phyloP scores from a whole-genome alignment of 2,113 vertebrate species.

The Orientallactaga bullata region DNA sequence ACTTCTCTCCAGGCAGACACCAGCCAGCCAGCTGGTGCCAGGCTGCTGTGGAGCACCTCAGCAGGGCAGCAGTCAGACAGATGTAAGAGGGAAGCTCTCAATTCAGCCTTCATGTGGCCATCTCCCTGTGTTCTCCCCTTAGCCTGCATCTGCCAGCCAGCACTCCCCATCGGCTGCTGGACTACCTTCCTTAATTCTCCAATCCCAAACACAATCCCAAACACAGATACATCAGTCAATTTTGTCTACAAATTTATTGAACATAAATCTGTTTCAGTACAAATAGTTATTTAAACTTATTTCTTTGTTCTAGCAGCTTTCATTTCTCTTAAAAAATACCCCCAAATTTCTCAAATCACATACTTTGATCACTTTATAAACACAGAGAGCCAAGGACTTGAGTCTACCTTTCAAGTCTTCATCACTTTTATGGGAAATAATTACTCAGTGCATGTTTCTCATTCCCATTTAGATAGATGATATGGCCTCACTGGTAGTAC shows the following conservation, averaged over 20 bases:
- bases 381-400: not conserved
- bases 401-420: not conserved
- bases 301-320: slow-evolving; percentile 39
- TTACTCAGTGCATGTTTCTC: not conserved
- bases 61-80: not conserved
- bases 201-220: not conserved
- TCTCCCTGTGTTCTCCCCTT: not conserved
- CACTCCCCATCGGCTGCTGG: not conserved
- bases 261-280: slow-evolving; percentile 38
- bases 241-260: slow-evolving; percentile 74
- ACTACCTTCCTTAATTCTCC: not conserved
- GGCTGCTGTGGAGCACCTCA: no score
- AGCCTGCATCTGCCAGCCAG: not conserved
- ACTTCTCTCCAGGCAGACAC: not conserved
- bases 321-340: slow-evolving; percentile 46
- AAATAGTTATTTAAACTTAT: not conserved
- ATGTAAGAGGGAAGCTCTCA: not conserved
- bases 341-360: not conserved
- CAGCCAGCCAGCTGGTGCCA: not conserved
- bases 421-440: slow-evolving; percentile 11
- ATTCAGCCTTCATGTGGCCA: fast-evolving
- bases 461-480: not conserved
- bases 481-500: not conserved
- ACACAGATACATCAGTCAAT: not conserved
- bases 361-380: not conserved